phyloP scores from a whole-genome alignment of 2,888 invertebrate species.

The Chrysopilus asiliformis region DNA sequence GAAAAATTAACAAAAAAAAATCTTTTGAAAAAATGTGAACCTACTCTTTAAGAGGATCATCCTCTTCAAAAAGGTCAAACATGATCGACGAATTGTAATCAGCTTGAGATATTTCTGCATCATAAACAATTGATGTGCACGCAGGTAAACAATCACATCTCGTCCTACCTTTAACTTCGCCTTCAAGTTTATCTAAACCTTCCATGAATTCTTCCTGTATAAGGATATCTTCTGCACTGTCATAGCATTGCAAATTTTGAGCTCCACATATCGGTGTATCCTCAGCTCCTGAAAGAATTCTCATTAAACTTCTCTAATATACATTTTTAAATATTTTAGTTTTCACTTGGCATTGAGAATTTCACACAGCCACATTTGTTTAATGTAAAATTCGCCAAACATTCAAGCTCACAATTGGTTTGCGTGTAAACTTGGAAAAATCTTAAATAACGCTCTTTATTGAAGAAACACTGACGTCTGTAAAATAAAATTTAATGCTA shows the following conservation, averaged over 20 bases:
- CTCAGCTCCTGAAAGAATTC: conserved; percentile 22
- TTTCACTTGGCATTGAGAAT: conserved; percentile 45
- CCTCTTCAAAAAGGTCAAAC: conserved; percentile 34
- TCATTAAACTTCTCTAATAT: background rate
- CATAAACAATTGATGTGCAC: conserved; percentile 56
- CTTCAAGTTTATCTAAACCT: conserved; percentile 21
- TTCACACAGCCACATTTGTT: conserved; percentile 52
- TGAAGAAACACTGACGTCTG: conserved; percentile 56
- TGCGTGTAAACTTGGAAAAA: conserved; percentile 60
- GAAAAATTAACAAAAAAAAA: too few species aligned
- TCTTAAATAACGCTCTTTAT: conserved; percentile 46
- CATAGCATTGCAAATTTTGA: conserved; percentile 27
- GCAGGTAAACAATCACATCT: conserved; percentile 44
- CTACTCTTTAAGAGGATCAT: too few species aligned
- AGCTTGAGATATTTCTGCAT: conserved; percentile 59
- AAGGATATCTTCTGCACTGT: conserved; percentile 30
- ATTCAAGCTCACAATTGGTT: conserved; percentile 60
- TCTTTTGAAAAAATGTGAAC: too few species aligned
- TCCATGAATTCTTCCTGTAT: conserved; percentile 28
- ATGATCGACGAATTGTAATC: conserved; percentile 45
- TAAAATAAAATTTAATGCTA: too few species aligned
- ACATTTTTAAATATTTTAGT: background rate
- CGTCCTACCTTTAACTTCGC: background rate
- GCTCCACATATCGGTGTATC: conserved; percentile 33
- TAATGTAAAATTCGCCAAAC: conserved; percentile 52